These are phyloP conservation scores for Orchesella cincta DNA, from an alignment of 1,140 invertebrate species.

Conservation along the genomic window DNA sequence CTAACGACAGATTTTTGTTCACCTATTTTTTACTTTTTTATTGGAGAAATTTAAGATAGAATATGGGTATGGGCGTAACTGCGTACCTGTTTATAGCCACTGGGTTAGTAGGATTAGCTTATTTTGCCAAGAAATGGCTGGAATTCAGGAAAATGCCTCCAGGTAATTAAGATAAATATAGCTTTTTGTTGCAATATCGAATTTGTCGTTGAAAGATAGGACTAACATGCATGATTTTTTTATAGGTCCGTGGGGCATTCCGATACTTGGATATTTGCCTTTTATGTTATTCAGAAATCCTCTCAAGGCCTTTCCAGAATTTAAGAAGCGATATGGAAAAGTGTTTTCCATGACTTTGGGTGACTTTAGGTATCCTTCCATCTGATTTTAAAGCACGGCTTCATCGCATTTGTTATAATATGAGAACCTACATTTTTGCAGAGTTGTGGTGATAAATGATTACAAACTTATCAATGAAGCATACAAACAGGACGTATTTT, in stretches of 20 bases:
- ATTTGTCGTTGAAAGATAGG: no score
- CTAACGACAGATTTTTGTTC: no score
- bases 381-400: neutral
- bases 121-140: conserved; percentile 5
- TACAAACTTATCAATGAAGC: conserved; percentile 49
- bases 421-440: conserved; percentile 20
- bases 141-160: neutral
- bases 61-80: neutral
- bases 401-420: neutral
- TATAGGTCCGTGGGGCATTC: conserved; percentile 48
- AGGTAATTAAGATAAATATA: neutral
- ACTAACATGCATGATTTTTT: neutral
- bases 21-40: neutral
- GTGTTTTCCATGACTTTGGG: conserved; percentile 47
- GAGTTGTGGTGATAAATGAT: conserved; percentile 48
- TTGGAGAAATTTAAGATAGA: neutral
- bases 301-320: conserved; percentile 38
- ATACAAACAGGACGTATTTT: conserved; percentile 46
- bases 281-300: conserved; percentile 43
- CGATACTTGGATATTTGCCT: conserved; percentile 47
- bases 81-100: neutral
- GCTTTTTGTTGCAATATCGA: neutral
- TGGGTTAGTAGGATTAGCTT: neutral
- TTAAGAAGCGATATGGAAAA: conserved; percentile 48
- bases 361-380: conserved; percentile 42